Conservation (phyloP, 2,797 vertebrate genomes). For the Melanotaenia pygmaea region DNA sequence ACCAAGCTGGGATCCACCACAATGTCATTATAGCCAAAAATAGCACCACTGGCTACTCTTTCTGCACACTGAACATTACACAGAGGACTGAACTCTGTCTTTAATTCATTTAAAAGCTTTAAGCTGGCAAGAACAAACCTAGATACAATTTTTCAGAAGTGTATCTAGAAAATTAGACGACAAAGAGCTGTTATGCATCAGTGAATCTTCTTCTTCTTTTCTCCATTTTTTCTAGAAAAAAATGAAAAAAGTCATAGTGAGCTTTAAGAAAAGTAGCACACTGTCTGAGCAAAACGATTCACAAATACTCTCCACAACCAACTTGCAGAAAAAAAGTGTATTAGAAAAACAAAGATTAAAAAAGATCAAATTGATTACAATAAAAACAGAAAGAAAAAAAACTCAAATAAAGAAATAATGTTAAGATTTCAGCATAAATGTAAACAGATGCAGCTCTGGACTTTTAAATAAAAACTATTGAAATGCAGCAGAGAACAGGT, state of each 20-base stretch:
- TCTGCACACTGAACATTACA: conserved; percentile 2
- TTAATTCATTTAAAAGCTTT: conserved; percentile 2
- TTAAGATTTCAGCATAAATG: too few species aligned
- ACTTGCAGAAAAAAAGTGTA: neutral
- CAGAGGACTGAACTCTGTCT: neutral
- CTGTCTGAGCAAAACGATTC: neutral
- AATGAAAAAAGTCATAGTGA: neutral
- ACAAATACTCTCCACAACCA: neutral
- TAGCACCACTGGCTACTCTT: neutral
- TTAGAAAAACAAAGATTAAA: too few species aligned
- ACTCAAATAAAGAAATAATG: too few species aligned
- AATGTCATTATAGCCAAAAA: conserved; percentile 12
- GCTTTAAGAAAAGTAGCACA: conserved; percentile 4
- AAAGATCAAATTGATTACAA: too few species aligned
- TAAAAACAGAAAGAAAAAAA: too few species aligned
- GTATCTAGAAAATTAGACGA: neutral
- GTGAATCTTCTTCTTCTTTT: neutral
- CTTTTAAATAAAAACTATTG: too few species aligned
- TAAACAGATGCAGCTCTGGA: too few species aligned
- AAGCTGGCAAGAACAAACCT: neutral
- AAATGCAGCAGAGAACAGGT: too few species aligned
- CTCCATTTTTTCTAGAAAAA: neutral
- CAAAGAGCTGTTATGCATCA: neutral
- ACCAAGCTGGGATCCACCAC: conserved; percentile 9
- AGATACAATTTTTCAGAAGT: neutral